Evolutionary conservation across 23 tunicate genomes (phyloP).

Genomic region (Phallusia fumigata): DNA sequence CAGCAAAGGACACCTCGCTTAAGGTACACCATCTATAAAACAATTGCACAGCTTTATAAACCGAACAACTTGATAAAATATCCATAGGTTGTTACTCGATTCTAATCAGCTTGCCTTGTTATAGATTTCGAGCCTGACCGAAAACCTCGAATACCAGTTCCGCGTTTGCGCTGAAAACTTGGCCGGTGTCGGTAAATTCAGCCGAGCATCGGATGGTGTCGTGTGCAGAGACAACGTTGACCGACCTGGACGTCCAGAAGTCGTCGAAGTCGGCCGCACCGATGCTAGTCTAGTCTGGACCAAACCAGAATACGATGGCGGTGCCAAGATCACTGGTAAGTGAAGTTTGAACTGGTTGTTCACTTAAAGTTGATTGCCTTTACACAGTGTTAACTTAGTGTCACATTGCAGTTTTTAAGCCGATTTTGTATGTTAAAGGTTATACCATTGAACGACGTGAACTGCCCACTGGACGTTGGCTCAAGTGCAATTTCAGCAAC

Average conservation of each 20-base stretch:
- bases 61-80: not conserved
- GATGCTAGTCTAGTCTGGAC: conserved; percentile 57
- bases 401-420: too few relatives aligned
- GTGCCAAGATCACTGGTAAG: conserved; percentile 82
- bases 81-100: not conserved
- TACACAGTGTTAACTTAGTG: too few relatives aligned
- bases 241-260: conserved; percentile 67
- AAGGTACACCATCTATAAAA: not conserved
- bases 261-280: conserved; percentile 63
- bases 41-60: too few relatives aligned
- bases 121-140: conserved; percentile 65
- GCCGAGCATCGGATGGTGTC: conserved; percentile 66
- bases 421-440: not conserved
- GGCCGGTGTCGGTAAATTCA: conserved; percentile 80
- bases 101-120: not conserved
- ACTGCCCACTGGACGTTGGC: conserved; percentile 90
- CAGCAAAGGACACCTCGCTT: conserved; percentile 36
- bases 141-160: conserved; percentile 90
- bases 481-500: conserved; percentile 86
- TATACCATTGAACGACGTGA: conserved; percentile 84
- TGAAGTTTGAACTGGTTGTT: too few relatives aligned
- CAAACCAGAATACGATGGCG: conserved; percentile 92
- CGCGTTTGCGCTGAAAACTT: conserved; percentile 96
- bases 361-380: too few relatives aligned
- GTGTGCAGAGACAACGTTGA: conserved; percentile 81